These are phyloP conservation scores for Gonocerus acuteangulatus DNA, from an alignment of 2,888 invertebrate species.

Conservation along the genomic window DNA sequence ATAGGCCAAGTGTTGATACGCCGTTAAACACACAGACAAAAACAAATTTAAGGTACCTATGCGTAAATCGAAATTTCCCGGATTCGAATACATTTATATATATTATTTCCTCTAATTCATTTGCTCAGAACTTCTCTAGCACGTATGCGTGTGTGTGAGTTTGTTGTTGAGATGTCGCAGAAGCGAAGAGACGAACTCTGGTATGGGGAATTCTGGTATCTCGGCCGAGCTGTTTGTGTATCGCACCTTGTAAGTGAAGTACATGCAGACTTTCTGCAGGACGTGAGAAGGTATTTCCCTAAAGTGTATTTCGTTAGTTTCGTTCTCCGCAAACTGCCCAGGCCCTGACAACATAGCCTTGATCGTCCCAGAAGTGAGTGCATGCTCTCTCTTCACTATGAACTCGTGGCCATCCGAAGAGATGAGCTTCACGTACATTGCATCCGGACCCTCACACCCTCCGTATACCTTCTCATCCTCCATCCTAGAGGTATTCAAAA, in stretches of 20 bases:
- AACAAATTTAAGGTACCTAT: too few relatives aligned
- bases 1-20: too few relatives aligned
- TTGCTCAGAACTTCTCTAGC: too few relatives aligned
- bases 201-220: conserved; percentile 98
- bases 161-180: neutral
- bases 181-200: conserved; percentile 46
- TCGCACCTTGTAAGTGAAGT: conserved; percentile 97
- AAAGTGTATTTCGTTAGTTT: conserved; percentile 98
- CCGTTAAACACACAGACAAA: too few relatives aligned
- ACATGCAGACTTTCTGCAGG: conserved; percentile 98
- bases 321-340: conserved; percentile 97
- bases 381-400: conserved; percentile 94
- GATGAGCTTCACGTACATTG: conserved; percentile 52
- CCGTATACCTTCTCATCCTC: conserved; percentile 70
- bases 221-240: conserved; percentile 99
- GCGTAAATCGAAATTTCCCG: too few relatives aligned
- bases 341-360: conserved; percentile 98
- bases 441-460: conserved; percentile 95
- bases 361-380: conserved; percentile 94
- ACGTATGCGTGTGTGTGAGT: too few relatives aligned
- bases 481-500: too few relatives aligned
- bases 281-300: conserved; percentile 99
- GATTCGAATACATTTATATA: too few relatives aligned
- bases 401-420: conserved; percentile 78
- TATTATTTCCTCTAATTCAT: too few relatives aligned